Evolutionary conservation across 1,140 invertebrate species (phyloP).

Genomic region (Helicorthomorpha holstii): DNA sequence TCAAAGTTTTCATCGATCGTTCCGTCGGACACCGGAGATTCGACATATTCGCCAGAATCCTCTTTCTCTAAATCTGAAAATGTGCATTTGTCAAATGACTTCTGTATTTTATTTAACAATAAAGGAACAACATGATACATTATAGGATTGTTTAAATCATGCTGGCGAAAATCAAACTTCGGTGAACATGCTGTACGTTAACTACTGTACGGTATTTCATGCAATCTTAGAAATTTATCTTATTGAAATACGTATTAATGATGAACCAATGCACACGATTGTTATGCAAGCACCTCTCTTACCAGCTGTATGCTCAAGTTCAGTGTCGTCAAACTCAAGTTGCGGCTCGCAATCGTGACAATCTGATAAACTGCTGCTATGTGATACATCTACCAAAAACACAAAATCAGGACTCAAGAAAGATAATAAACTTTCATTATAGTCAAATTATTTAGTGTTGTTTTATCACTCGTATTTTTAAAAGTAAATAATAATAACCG

Average conservation of each 20-base stretch:
- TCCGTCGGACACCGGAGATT: conserved; percentile 64
- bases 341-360: conserved; percentile 86
- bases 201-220: no score
- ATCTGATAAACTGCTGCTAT: conserved; percentile 53
- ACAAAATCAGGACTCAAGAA: not conserved
- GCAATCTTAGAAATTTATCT: conserved; percentile 4
- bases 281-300: conserved; percentile 11
- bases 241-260: conserved; percentile 2
- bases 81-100: no score
- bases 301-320: conserved; percentile 40
- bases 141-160: no score
- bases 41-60: conserved; percentile 39
- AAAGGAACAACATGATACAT: no score
- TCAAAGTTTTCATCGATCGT: conserved; percentile 88
- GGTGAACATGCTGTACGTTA: no score
- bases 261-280: not conserved
- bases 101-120: conserved; percentile 1
- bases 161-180: no score
- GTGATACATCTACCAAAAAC: conserved; percentile 8
- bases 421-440: no score
- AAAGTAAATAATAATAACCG: no score
- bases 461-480: no score
- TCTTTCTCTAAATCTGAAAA: conserved; percentile 37
- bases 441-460: no score
- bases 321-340: conserved; percentile 89